Evolutionary conservation across 2,113 vertebrate genomes (phyloP), one percentile per base, ranked within the genome.

Genomic region (Anser brachyrhynchus): DNA sequence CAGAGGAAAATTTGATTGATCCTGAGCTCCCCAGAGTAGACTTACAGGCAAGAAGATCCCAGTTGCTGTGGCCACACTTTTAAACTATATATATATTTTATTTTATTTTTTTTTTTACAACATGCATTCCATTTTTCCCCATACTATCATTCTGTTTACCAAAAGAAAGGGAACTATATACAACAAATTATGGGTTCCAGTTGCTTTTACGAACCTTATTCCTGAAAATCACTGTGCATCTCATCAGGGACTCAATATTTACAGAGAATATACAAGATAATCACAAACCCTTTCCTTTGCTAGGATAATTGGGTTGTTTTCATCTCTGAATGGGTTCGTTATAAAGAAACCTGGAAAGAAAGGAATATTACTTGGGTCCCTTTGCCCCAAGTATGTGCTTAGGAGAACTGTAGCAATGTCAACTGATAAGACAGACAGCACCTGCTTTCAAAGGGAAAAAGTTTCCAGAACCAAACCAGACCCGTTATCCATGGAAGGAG

Each of bases 401-500:
- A 54, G 54, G 94, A 87, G 73, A 96, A 61, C 69, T 93, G 95
- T 21, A 87, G 69, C 46, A 81, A 78, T 67, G 61, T 43, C 73
- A 78, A 11, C 7, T 21, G 77, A 85, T 29, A 73, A 89, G 39
- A 73, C 0, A 81, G 46, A 84, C 31, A 89, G 76, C 73, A 89
- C 59, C 69, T 89, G 85, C 49, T 82, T 94, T 81, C 81, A 76
- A 66, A 82, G 28, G 35, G 23, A 91, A 35, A 84, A 89, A 92
- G 81, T 67, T 80, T 87, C 54, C 66, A 90, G 49, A 91, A 83
- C 31, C 54, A 76, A 92, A 95, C 73, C 89, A 80, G 87, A 84
- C 58, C 62, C 73, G 81, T 79, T 89, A 91, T 70, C 75, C 71
- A 83, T 70, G 62, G 87, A 92, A 96, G 91, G 44, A 85, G 54